These are phyloP conservation scores for Myiotriccus ornatus DNA, from an alignment of 2,797 vertebrate genomes.

Conservation along the genomic window DNA sequence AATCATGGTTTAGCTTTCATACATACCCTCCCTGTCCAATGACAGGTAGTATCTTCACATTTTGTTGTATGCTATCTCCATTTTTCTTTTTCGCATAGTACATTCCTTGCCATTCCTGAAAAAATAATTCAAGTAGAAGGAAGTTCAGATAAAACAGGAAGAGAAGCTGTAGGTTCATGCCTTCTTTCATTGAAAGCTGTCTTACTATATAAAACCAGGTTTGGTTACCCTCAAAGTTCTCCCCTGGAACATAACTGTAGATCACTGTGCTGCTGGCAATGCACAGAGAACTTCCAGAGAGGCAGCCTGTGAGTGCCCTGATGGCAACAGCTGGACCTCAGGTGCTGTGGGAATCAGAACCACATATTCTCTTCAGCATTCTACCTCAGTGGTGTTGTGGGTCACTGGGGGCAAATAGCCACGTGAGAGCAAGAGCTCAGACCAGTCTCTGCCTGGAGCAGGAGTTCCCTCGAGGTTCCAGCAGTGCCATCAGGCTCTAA, in stretches of 20 bases:
- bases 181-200: neutral
- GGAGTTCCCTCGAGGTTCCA: neutral
- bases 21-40: constrained; percentile 97
- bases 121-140: constrained; percentile 3
- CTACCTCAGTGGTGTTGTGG: neutral
- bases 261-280: neutral
- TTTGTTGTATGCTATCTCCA: constrained; percentile 93
- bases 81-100: constrained; percentile 96
- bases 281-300: neutral
- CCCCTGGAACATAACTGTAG: neutral
- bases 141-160: neutral
- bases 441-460: neutral
- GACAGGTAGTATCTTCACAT: constrained; percentile 98
- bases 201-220: neutral
- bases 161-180: neutral
- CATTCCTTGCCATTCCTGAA: constrained; percentile 97
- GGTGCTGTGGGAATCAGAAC: neutral
- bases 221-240: neutral
- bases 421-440: rapidly evolving
- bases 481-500: neutral
- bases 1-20: neutral
- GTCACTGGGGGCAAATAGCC: neutral
- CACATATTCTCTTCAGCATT: neutral
- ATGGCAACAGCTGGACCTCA: neutral
- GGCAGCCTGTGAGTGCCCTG: neutral